Evolutionary conservation across 2,888 invertebrate species (phyloP), one percentile per base, ranked within the genome.

Genomic region (Epistrophe grossulariae): DNA sequence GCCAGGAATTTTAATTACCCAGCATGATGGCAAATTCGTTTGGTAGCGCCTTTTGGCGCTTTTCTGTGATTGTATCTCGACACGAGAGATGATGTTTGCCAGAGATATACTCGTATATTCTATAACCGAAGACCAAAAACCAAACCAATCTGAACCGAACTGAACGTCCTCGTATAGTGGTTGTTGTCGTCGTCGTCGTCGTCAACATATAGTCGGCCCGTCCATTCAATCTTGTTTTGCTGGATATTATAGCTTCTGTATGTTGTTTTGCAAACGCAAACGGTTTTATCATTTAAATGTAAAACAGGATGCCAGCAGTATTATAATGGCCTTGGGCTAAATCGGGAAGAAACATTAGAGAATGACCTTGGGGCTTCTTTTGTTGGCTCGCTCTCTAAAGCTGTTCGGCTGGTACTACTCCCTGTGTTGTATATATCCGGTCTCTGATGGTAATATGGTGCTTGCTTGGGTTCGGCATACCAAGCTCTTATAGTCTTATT

Each of bases 11-110:
- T 87, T 87, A 87, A 87, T 87, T 87, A 87, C 87, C 87, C 83
- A 71, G 66, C 64, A 83, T 79, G 87, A 83, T 79, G 87, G 87
- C 59, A 83, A 76, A 79, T 87, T 79, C 87, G 79, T 87, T 83
- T 76, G 74, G 55, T 76, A 60, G 79, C 79, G 79, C 60, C 87
- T 83, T 87, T 87, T 87, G 87, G 87, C 87, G 87, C 40, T 87
- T 83, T 87, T 87, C 87, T 87, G 87, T 87, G 87, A 87, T 87
- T 87, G 87, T 87, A 87, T 87, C 87, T 87, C 83, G 79, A 87
- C 87, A 87, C 83, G 83, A 87, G 83, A 87, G 79, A 83, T 83
- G 87, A 83, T 87, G 83, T 83, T 70, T 79, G 87, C 66, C 79
- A 60, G 76, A 71, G 83, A 87, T 79, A 85, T 17, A n/a, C 43